Evolutionary conservation across 2,888 invertebrate species (phyloP).

Genomic region (Leptogaster cylindrica): DNA sequence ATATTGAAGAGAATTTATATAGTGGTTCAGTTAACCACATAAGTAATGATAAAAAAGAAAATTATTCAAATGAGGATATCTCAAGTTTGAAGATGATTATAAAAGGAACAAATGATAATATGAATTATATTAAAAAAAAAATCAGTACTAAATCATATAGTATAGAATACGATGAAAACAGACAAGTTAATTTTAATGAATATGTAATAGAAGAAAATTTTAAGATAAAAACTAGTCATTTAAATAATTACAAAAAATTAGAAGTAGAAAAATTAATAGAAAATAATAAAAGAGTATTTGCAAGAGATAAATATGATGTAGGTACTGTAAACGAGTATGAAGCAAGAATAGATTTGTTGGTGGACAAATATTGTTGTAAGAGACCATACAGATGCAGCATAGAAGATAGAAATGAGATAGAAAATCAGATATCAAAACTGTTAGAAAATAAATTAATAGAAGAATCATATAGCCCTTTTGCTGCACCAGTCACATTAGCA

Average conservation of each 20-base stretch:
- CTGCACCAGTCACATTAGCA: conserved; percentile 48
- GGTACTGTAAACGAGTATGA: conserved; percentile 50
- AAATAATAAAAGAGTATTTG: conserved; percentile 49
- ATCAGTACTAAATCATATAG: too few relatives aligned
- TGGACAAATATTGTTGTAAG: conserved; percentile 46
- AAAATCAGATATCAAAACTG: conserved; percentile 46
- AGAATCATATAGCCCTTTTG: conserved; percentile 43
- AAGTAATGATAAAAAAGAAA: too few relatives aligned
- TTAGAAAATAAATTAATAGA: conserved; percentile 42
- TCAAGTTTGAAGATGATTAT: too few relatives aligned
- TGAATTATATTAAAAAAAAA: too few relatives aligned
- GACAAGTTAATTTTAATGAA: background rate
- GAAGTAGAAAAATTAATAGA: conserved; percentile 43
- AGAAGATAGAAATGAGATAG: conserved; percentile 47
- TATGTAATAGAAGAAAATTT: background rate
- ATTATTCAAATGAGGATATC: too few relatives aligned
- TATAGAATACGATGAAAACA: too few relatives aligned
- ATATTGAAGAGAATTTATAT: too few relatives aligned
- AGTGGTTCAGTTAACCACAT: too few relatives aligned
- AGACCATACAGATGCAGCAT: conserved; percentile 42
- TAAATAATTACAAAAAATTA: background rate
- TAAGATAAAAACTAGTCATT: background rate
- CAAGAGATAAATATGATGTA: conserved; percentile 51
- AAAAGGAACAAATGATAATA: too few relatives aligned
- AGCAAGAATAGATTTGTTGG: conserved; percentile 48